A percentile compares a stretch with the other conserved stretches of the same genome.
phyloP scores from a whole-genome alignment of 2,888 invertebrate species.

The Hypercompe scribonia region DNA sequence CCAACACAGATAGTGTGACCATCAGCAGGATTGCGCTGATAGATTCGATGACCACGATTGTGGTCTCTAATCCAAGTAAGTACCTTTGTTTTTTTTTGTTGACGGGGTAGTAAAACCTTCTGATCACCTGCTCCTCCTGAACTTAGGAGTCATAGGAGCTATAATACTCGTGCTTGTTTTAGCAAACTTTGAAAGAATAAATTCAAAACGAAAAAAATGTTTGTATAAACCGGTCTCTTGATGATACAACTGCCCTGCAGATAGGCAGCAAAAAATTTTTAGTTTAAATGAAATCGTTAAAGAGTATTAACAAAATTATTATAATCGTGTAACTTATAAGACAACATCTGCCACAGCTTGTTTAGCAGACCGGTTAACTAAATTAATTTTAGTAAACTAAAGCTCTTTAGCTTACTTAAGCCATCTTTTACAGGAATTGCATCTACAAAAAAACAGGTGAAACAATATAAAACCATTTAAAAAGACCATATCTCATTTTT shows the following conservation, averaged over 20 bases:
- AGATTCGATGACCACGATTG: slow-evolving; percentile 88
- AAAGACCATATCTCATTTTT: too few relatives aligned
- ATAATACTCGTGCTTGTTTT: too few relatives aligned
- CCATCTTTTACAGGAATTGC: too few relatives aligned
- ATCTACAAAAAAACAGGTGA: too few relatives aligned
- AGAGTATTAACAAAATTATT: neutral
- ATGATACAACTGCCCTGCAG: neutral
- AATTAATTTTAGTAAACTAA: neutral
- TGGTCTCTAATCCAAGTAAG: slow-evolving; percentile 52
- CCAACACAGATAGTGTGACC: slow-evolving; percentile 85
- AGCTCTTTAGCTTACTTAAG: too few relatives aligned
- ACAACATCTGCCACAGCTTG: neutral
- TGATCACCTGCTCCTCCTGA: too few relatives aligned
- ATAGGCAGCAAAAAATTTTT: neutral
- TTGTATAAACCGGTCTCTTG: neutral
- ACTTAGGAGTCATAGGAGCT: too few relatives aligned
- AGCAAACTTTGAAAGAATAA: neutral
- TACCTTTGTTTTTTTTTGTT: neutral
- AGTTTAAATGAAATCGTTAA: neutral
- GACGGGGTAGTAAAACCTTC: too few relatives aligned
- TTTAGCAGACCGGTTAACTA: neutral
- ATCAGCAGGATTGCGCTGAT: slow-evolving; percentile 83
- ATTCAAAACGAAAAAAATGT: neutral
- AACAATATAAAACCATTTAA: too few relatives aligned
- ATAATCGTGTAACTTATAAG: neutral